Evolutionary conservation across 2,113 vertebrate species (phyloP).

Genomic region (Bubalus kerabau): DNA sequence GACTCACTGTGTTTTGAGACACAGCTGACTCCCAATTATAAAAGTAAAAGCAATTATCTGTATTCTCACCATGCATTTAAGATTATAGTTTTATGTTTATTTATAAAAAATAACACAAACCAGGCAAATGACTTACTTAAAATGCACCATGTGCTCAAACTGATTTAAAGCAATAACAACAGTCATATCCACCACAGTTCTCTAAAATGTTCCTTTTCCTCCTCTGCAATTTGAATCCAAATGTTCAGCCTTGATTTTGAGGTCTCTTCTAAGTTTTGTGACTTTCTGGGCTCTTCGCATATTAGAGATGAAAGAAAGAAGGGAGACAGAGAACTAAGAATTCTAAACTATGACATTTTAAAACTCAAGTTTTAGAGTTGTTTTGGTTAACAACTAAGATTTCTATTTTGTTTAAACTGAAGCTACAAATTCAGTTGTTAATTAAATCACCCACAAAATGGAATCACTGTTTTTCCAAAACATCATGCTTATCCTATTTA

Average conservation of each 20-base stretch:
- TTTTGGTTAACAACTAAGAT: neutral
- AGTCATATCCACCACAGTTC: neutral
- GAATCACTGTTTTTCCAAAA: neutral
- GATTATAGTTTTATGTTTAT: constrained; percentile 49
- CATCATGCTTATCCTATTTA: neutral
- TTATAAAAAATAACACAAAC: constrained; percentile 45
- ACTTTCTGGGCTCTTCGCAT: neutral
- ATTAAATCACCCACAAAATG: neutral
- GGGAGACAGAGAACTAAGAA: neutral
- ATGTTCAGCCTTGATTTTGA: constrained; percentile 18
- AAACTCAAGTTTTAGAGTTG: constrained; percentile 27
- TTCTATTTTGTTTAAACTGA: constrained; percentile 14
- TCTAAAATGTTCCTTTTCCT: constrained; percentile 8
- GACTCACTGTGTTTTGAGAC: constrained; percentile 16
- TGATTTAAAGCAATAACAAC: constrained; percentile 22
- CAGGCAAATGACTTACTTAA: constrained; percentile 41
- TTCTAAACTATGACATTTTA: neutral
- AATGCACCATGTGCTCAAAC: neutral
- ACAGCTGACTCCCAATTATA: constrained; percentile 56
- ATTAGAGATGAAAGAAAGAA: neutral
- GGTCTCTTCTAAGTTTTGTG: neutral
- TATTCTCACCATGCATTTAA: constrained; percentile 25
- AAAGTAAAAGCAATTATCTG: constrained; percentile 62
- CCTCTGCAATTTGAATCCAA: neutral
- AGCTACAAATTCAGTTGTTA: constrained; percentile 23